Conservation (phyloP, 2,888 invertebrate genomes). For the Anthrax anthrax region DNA sequence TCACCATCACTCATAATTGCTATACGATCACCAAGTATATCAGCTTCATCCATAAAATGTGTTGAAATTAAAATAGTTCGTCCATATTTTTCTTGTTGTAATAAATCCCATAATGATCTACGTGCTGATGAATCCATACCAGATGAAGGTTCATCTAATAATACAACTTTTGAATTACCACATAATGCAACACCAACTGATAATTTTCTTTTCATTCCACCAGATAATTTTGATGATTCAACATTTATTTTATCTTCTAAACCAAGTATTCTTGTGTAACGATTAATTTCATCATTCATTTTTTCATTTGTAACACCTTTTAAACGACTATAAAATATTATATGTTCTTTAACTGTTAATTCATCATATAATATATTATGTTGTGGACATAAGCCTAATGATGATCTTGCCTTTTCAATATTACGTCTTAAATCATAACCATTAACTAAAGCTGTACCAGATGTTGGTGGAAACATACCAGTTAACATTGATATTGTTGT, state of each 20-base stretch:
- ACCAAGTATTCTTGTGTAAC: constrained; percentile 45
- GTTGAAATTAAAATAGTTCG: constrained; percentile 67
- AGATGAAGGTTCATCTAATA: constrained; percentile 56
- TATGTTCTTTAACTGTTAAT: constrained; percentile 64
- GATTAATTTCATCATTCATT: constrained; percentile 41
- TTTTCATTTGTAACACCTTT: constrained; percentile 42
- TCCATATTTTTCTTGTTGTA: constrained; percentile 53
- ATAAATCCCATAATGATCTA: constrained; percentile 61
- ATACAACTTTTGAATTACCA: constrained; percentile 51
- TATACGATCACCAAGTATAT: constrained; percentile 65
- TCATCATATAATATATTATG: constrained; percentile 68
- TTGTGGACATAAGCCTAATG: constrained; percentile 64
- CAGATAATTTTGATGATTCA: constrained; percentile 42
- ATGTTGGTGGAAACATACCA: constrained; percentile 50
- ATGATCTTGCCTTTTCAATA: constrained; percentile 43
- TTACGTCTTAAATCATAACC: constrained; percentile 50
- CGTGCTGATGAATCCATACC: constrained; percentile 69
- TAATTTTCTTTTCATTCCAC: constrained; percentile 56
- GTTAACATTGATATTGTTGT: constrained; percentile 84
- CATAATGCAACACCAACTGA: constrained; percentile 59
- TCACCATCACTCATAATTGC: constrained; percentile 71
- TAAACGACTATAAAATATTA: constrained; percentile 61
- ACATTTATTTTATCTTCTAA: constrained; percentile 44
- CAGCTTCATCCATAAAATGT: constrained; percentile 79
- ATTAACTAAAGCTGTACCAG: constrained; percentile 52